Evolutionary conservation across 2,113 vertebrate genomes (phyloP).

Genomic region (Onychostruthus taczanowskii): DNA sequence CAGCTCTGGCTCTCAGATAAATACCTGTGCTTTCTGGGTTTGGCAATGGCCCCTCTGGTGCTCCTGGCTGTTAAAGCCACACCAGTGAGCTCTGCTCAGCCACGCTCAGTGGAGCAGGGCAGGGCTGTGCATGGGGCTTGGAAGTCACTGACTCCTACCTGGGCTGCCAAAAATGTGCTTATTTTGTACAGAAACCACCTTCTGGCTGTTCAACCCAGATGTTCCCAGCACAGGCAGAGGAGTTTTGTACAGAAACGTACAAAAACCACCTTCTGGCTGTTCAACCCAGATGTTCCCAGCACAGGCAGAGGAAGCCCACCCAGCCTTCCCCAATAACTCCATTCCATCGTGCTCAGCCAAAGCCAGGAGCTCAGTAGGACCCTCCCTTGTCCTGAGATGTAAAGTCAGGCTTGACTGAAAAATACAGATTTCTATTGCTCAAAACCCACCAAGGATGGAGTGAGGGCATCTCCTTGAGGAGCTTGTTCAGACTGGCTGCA

Average conservation of each 20-base stretch:
- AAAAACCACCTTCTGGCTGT: neutral
- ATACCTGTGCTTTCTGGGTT: neutral
- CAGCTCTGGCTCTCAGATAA: neutral
- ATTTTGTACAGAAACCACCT: neutral
- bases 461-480: neutral
- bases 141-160: neutral
- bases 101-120: neutral
- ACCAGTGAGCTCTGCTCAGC: neutral
- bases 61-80: neutral
- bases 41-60: neutral
- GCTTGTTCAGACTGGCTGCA: neutral
- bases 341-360: fast-evolving
- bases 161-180: neutral
- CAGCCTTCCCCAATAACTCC: neutral
- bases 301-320: neutral
- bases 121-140: neutral
- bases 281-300: neutral
- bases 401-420: neutral
- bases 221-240: neutral
- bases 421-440: neutral
- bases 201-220: neutral
- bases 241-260: neutral
- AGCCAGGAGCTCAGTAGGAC: neutral
- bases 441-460: neutral
- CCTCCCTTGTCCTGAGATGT: neutral